Conservation (phyloP, 1,140 invertebrate genomes). For the Pseudomyrmex gracilis region DNA sequence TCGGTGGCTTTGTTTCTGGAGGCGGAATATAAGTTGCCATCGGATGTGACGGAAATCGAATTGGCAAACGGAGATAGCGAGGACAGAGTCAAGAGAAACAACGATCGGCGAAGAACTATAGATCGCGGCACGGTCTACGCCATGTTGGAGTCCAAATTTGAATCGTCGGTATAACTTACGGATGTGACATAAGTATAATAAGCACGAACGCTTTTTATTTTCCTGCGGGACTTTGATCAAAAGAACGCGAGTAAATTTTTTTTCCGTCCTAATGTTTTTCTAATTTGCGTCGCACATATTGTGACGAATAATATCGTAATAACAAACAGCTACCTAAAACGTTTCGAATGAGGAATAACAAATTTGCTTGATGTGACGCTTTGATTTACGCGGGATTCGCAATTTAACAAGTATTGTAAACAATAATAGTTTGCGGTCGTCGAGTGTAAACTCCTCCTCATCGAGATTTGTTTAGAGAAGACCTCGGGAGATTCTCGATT, state of each 20-base stretch:
- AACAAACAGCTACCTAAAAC: no score
- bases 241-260: no score
- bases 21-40: slow-evolving; percentile 79
- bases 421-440: slow-evolving; percentile 19
- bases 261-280: no score
- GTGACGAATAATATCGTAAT: no score
- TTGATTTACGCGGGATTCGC: not conserved
- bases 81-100: slow-evolving; percentile 70
- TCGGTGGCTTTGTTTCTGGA: slow-evolving; percentile 81
- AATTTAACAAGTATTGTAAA: slow-evolving; percentile 31
- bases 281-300: no score
- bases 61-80: slow-evolving; percentile 36
- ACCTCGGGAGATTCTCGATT: slow-evolving; percentile 19
- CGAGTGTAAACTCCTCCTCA: not conserved
- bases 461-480: slow-evolving; percentile 28
- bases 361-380: no score
- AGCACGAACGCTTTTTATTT: no score
- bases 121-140: slow-evolving; percentile 69
- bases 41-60: slow-evolving; percentile 60
- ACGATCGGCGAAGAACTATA: slow-evolving; percentile 64
- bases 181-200: not conserved
- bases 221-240: no score
- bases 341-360: no score
- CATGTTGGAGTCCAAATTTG: slow-evolving; percentile 79
- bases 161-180: slow-evolving; percentile 75